phyloP scores from a whole-genome alignment of 2,113 vertebrate genomes.

The Morone chrysops region DNA sequence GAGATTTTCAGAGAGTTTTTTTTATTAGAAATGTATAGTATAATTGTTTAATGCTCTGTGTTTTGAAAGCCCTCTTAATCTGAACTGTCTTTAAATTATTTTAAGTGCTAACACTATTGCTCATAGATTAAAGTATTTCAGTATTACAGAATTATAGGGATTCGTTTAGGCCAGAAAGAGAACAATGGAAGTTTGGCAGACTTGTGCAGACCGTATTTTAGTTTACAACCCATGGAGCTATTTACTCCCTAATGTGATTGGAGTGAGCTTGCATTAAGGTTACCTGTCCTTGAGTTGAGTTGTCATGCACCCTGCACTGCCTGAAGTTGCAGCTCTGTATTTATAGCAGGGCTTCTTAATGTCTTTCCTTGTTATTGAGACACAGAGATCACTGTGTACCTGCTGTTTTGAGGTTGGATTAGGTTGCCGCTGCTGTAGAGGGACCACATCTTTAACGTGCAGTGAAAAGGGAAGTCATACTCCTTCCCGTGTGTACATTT shows the following conservation, averaged over 20 bases:
- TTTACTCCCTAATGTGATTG: constrained; percentile 25
- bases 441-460: background rate
- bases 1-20: background rate
- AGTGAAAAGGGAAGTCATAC: constrained; percentile 2
- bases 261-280: constrained; percentile 17
- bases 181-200: background rate
- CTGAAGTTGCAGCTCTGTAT: constrained; percentile 49
- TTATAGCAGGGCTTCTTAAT: constrained; percentile 76
- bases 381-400: constrained; percentile 49
- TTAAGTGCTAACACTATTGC: background rate
- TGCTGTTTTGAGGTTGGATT: constrained; percentile 62
- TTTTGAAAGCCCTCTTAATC: background rate
- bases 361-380: constrained; percentile 63
- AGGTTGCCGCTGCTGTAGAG: constrained; percentile 7
- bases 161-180: background rate
- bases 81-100: background rate
- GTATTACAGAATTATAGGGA: background rate
- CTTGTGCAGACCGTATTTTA: background rate
- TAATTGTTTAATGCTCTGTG: background rate
- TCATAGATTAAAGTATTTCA: background rate
- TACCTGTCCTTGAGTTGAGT: constrained; percentile 13
- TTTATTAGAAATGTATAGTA: background rate
- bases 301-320: constrained; percentile 18
- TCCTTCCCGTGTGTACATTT: background rate
- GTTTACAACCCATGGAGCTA: background rate